Conservation (phyloP, 2,113 vertebrate species). For the Hepsetus odoe region DNA sequence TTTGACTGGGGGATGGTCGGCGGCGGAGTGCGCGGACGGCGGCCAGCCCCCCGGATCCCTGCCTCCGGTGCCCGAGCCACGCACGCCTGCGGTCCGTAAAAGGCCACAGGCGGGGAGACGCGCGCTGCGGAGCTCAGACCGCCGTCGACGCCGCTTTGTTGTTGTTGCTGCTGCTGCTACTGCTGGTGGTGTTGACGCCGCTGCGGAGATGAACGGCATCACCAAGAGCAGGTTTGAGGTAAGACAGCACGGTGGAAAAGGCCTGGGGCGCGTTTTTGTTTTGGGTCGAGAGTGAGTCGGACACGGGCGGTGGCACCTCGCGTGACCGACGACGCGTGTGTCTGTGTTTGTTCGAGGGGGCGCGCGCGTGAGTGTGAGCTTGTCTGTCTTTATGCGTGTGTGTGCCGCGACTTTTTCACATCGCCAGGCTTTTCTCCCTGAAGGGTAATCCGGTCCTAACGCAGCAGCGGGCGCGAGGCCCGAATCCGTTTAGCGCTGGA, state of each 20-base stretch:
- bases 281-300: conserved; percentile 35
- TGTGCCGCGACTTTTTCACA: conserved; percentile 46
- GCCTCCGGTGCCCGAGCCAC: conserved; percentile 61
- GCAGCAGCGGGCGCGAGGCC: conserved; percentile 65
- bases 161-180: conserved; percentile 51
- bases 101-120: conserved; percentile 6
- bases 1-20: conserved; percentile 79
- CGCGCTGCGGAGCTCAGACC: background rate
- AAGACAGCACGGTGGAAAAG: conserved; percentile 61
- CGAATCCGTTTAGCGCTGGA: conserved; percentile 68
- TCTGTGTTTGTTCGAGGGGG: conserved; percentile 18
- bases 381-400: conserved; percentile 12
- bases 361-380: conserved; percentile 1
- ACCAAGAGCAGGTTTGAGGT: conserved; percentile 84
- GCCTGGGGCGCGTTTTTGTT: conserved; percentile 50
- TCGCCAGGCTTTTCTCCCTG: conserved; percentile 65
- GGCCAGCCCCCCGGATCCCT: conserved; percentile 56
- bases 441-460: conserved; percentile 74
- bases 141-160: background rate
- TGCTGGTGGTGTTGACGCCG: conserved; percentile 64
- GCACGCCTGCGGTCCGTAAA: conserved; percentile 64
- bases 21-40: conserved; percentile 63
- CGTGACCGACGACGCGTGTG: conserved; percentile 50
- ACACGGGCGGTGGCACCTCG: conserved; percentile 62
- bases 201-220: conserved; percentile 84